Evolutionary conservation across 2,888 invertebrate genomes (phyloP), one percentile per base, ranked within the genome.

Genomic region (Steinernema hermaphroditum): DNA sequence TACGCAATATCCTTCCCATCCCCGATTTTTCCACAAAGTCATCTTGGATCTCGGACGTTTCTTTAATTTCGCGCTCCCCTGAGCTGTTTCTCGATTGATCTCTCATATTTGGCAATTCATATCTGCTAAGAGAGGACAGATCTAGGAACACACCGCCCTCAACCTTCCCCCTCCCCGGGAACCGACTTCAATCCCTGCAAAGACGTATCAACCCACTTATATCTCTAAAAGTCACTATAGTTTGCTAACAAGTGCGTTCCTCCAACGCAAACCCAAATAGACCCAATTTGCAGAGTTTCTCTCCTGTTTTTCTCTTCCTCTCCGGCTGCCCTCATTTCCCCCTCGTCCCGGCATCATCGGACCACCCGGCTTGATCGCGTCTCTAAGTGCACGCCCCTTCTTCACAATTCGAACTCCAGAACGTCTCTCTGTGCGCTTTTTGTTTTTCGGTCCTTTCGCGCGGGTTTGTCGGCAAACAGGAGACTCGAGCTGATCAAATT

Each of bases 201-300:
- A 1, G 16, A 32, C 14, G 12, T 24, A n/a, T 6, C 19, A 49
- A 49, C 6, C 12, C 6, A n/a, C 49, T 32, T 32, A 1, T 19
- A 1, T 4, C 62, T 62, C 62, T 16, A 16, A 62, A 29, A 34
- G 8, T 27, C 22, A 4, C 6, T 12, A 37, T 12, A 37, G 37
- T 37, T n/a, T 37, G 37, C 37, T 37, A 12, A 37, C 37, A 37
- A 34, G 62, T 50, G 50, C 50, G 24, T 22, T n/a, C 29, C 2
- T 22, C 32, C 14, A 32, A 62, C 16, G 19, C 54, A 2, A 14
- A 12, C 29, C 62, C 34, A 62, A 62, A 62, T 62, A 62, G 32
- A 50, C 62, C 62, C 62, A 62, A 62, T 62, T 62, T 62, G 62
- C 62, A 62, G 62, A 32, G 16, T 29, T 4, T 22, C 24, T 2